Evolutionary conservation across 2,888 invertebrate species (phyloP).

Genomic region (Uropetala carovei): DNA sequence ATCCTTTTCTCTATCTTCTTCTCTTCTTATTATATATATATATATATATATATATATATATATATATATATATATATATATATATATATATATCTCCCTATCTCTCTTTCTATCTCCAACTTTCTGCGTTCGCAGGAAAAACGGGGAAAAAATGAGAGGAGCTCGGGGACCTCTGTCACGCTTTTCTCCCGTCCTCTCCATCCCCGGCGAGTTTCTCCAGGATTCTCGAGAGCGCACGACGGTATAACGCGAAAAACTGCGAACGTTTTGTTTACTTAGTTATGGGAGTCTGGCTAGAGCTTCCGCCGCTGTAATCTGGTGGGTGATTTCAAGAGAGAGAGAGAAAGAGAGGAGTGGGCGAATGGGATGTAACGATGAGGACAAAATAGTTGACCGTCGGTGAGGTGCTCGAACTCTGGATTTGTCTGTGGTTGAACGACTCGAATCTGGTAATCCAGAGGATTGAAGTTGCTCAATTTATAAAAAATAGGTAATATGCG

Average conservation of each 20-base stretch:
- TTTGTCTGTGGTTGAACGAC: neutral
- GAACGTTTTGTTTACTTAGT: slow-evolving; percentile 3
- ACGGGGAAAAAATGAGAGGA: neutral
- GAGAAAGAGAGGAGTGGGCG: neutral
- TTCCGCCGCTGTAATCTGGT: neutral
- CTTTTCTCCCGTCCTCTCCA: neutral
- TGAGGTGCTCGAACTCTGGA: neutral
- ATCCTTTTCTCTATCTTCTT: neutral
- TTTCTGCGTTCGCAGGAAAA: neutral
- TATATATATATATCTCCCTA: neutral
- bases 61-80: neutral
- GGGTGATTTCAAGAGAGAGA: neutral
- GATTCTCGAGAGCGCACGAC: neutral
- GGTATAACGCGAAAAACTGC: neutral
- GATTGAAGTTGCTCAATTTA: too few relatives aligned
- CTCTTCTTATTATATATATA: neutral
- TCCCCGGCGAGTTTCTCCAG: neutral
- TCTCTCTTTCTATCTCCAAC: neutral
- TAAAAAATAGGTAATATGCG: too few relatives aligned
- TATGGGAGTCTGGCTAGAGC: neutral
- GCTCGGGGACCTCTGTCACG: neutral
- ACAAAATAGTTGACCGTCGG: neutral
- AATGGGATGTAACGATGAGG: slow-evolving; percentile 10
- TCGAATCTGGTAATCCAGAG: neutral
- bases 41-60: neutral